Percentiles rank a stretch among this genome's conserved stretches.
Conservation (phyloP, 2,888 invertebrate species). For the Drosophila flavopinicola region DNA sequence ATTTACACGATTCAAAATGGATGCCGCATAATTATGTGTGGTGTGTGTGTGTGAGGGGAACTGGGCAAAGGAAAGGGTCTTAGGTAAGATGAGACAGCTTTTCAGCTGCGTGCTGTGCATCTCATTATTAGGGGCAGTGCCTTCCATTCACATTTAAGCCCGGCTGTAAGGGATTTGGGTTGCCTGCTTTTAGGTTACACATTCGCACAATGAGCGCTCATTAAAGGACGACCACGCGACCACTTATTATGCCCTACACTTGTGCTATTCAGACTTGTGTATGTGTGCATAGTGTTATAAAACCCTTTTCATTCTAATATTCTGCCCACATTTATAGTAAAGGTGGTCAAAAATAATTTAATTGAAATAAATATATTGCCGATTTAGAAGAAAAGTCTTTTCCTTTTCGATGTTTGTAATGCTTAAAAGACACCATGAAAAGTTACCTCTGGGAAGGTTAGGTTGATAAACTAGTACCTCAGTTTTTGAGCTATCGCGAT, state of each 20-base stretch:
- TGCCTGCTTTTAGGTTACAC: constrained; percentile 15
- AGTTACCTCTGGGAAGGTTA: no score
- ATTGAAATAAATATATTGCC: no score
- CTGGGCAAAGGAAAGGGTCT: no score
- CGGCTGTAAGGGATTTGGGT: constrained; percentile 11
- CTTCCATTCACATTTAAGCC: no score
- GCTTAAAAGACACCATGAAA: no score
- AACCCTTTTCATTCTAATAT: neutral
- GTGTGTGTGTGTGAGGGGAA: neutral
- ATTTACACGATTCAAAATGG: constrained; percentile 66
- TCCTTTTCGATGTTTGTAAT: no score
- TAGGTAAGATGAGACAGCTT: constrained; percentile 17
- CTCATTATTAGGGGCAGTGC: constrained; percentile 24
- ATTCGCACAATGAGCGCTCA: constrained; percentile 45
- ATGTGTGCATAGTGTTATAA: neutral
- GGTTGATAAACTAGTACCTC: no score
- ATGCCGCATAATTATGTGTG: constrained; percentile 32
- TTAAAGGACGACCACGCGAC: constrained; percentile 35
- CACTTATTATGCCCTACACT: constrained; percentile 17
- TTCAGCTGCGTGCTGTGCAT: constrained; percentile 32
- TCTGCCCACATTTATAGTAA: no score
- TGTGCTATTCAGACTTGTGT: no score
- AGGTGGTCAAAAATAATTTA: no score
- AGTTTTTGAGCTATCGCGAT: no score
- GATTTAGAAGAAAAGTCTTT: no score